Conservation (phyloP, 2,113 vertebrate species). For the Mesembrinibis cayennensis region DNA sequence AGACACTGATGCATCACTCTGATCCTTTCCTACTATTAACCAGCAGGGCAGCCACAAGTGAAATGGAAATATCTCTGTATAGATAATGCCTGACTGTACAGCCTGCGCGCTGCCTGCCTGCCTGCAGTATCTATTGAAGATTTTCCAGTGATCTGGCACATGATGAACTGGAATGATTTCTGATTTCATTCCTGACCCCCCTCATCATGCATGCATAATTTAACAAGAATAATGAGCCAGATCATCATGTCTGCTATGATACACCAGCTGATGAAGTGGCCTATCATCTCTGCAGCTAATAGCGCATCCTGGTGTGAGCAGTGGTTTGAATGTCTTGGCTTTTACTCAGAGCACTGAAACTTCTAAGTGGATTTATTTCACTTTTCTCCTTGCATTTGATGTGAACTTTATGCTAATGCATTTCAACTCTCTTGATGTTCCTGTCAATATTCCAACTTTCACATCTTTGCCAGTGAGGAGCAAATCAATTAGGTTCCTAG, state of each 20-base stretch:
- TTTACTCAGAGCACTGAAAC: constrained; percentile 75
- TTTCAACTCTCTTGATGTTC: neutral
- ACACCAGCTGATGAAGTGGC: neutral
- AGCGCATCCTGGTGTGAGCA: neutral
- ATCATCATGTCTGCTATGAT: neutral
- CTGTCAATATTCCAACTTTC: neutral
- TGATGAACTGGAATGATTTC: neutral
- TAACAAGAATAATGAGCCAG: constrained; percentile 18
- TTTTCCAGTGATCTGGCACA: neutral
- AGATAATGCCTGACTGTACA: neutral
- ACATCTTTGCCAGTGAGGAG: neutral
- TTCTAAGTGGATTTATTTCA: constrained; percentile 65
- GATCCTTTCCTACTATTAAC: neutral
- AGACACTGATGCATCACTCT: neutral
- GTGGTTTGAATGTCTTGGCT: constrained; percentile 72
- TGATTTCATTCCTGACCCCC: neutral
- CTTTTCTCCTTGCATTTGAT: constrained; percentile 49
- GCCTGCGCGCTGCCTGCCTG: neutral
- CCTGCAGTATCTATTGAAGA: neutral
- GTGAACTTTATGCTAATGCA: constrained; percentile 8
- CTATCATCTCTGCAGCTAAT: neutral
- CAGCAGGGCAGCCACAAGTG: neutral
- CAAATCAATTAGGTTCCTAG: neutral
- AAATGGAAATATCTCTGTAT: neutral
- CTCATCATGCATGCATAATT: neutral